phyloP scores from a whole-genome alignment of 1,140 invertebrate genomes.

The Chrysoperla carnea region DNA sequence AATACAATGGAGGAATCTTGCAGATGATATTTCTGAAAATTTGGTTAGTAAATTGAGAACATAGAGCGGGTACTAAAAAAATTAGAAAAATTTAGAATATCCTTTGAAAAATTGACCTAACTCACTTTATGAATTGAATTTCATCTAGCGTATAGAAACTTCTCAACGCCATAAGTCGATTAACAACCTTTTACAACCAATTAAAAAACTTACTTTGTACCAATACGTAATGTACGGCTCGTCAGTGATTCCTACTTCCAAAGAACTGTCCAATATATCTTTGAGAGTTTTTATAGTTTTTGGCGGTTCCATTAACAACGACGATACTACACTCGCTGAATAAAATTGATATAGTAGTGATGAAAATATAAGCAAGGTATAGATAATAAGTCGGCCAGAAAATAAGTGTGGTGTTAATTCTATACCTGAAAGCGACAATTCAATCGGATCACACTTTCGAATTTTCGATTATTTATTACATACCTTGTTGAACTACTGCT shows the following conservation, averaged over 20 bases:
- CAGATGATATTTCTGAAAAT: no score
- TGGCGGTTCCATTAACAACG: slow-evolving; percentile 41
- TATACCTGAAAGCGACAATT: slow-evolving; percentile 8
- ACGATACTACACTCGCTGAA: slow-evolving; percentile 52
- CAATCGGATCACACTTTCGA: slow-evolving; percentile 4
- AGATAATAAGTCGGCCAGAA: slow-evolving; percentile 36
- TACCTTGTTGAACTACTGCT: slow-evolving; percentile 24
- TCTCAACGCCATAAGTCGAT: no score
- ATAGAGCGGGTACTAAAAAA: no score
- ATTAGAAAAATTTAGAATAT: no score
- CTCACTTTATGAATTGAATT: no score
- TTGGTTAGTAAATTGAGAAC: no score
- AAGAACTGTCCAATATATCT: slow-evolving; percentile 37
- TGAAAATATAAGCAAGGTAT: slow-evolving; percentile 40
- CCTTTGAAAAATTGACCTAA: no score
- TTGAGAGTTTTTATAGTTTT: slow-evolving; percentile 38
- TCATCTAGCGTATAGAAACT: no score
- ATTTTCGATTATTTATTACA: no score
- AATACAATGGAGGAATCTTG: no score
- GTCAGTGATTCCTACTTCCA: slow-evolving; percentile 35
- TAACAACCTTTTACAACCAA: slow-evolving; percentile 1
- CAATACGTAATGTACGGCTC: slow-evolving; percentile 38
- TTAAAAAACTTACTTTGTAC: slow-evolving; percentile 29
- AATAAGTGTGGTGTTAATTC: slow-evolving; percentile 17
- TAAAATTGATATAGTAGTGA: slow-evolving; percentile 50